Conservation (phyloP, 2,113 vertebrate species). For the Entosphenus tridentatus region DNA sequence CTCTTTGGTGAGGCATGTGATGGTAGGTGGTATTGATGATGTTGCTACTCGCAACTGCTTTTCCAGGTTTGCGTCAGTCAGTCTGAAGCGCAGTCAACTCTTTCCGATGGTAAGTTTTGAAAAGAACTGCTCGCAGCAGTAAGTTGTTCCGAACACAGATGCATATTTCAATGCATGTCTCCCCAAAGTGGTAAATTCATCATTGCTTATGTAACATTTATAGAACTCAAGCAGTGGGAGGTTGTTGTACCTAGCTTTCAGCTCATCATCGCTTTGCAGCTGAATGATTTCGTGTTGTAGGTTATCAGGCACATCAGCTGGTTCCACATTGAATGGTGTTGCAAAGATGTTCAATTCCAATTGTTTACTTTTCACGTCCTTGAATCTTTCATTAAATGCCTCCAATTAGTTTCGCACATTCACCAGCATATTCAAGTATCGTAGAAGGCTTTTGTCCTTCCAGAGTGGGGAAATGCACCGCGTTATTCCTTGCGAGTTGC, state of each 20-base stretch:
- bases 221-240: conserved; percentile 16
- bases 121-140: conserved; percentile 16
- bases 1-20: conserved; percentile 13
- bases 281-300: conserved; percentile 16
- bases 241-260: conserved; percentile 17
- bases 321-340: conserved; percentile 16
- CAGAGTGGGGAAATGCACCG: conserved; percentile 6
- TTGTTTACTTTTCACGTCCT: conserved; percentile 16
- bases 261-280: conserved; percentile 18
- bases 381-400: conserved; percentile 13
- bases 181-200: conserved; percentile 17
- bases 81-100: conserved; percentile 13
- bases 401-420: conserved; percentile 14
- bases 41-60: conserved; percentile 12
- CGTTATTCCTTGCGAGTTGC: conserved; percentile 1
- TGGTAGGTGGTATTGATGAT: conserved; percentile 13
- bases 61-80: conserved; percentile 15
- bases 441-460: conserved; percentile 11
- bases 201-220: conserved; percentile 12
- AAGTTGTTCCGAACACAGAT: conserved; percentile 15
- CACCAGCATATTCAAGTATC: conserved; percentile 13
- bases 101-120: conserved; percentile 13
- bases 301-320: conserved; percentile 16
- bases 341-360: conserved; percentile 15
- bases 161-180: conserved; percentile 18